phyloP scores from a whole-genome alignment of 2,888 invertebrate genomes.

The Hermaeophaga mercurialis region DNA sequence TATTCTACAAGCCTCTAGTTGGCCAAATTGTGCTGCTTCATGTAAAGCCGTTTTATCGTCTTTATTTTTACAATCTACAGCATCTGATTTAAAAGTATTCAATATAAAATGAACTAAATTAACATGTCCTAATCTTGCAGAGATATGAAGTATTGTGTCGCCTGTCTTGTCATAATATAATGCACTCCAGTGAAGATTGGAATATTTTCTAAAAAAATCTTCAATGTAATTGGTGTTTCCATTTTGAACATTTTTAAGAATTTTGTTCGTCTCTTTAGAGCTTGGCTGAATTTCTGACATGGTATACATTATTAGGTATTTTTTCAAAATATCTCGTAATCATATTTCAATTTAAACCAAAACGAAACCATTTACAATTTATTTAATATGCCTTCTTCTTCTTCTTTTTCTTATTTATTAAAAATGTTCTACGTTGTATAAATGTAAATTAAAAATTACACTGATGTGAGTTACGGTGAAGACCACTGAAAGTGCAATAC shows the following conservation, averaged over 20 bases:
- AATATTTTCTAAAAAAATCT: conserved; percentile 36
- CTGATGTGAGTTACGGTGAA: too few species aligned
- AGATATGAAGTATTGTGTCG: conserved; percentile 62
- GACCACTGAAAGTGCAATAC: too few species aligned
- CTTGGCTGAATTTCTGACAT: conserved; percentile 9
- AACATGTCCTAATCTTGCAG: conserved; percentile 60
- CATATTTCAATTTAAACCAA: too few species aligned
- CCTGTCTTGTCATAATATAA: conserved; percentile 51
- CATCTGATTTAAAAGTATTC: conserved; percentile 44
- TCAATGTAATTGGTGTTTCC: conserved; percentile 31
- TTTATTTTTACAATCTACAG: conserved; percentile 57
- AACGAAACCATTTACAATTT: too few species aligned
- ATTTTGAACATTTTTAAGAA: conserved; percentile 36
- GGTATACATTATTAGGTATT: neutral
- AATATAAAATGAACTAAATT: conserved; percentile 55
- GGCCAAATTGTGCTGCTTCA: conserved; percentile 65
- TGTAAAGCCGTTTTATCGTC: conserved; percentile 68
- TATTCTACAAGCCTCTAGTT: conserved; percentile 55
- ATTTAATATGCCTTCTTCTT: too few species aligned
- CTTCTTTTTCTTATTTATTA: too few species aligned
- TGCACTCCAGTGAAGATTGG: conserved; percentile 49
- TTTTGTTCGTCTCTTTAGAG: conserved; percentile 26
- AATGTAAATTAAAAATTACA: too few species aligned
- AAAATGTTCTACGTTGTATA: too few species aligned
- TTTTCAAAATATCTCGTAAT: too few species aligned